Evolutionary conservation across 30 jellyfish, hydroid and myxozoan genomes (phyloP).

Genomic region (Nemopilema nomurai): DNA sequence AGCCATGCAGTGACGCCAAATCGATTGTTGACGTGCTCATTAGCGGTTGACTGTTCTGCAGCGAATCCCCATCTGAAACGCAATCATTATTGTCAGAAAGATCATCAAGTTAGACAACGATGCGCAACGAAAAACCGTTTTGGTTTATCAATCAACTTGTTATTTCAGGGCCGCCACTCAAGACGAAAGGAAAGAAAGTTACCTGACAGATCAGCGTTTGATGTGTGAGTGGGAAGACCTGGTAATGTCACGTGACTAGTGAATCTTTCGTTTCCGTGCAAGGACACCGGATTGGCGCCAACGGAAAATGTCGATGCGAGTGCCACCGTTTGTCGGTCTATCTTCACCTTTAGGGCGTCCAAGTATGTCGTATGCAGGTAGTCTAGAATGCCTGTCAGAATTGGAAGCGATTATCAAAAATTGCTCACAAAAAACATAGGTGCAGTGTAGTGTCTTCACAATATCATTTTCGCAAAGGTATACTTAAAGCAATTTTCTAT

Average conservation of each 20-base stretch:
- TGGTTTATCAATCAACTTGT: neutral
- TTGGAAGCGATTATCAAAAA: neutral
- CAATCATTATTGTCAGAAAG: neutral
- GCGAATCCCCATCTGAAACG: slow-evolving; percentile 41
- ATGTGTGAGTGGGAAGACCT: slow-evolving; percentile 21
- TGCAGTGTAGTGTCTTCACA: too few species aligned
- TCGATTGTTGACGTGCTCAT: slow-evolving; percentile 58
- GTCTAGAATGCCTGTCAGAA: slow-evolving; percentile 54
- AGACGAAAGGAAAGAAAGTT: neutral
- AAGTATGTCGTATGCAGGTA: slow-evolving; percentile 72
- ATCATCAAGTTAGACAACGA: neutral
- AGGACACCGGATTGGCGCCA: slow-evolving; percentile 41
- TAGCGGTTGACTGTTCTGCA: slow-evolving; percentile 41
- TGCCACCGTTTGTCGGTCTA: slow-evolving; percentile 75
- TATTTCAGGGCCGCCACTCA: too few species aligned
- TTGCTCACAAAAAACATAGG: neutral
- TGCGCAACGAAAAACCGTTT: neutral
- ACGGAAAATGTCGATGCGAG: slow-evolving; percentile 64
- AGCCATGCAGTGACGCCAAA: slow-evolving; percentile 59
- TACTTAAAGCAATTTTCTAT: too few species aligned
- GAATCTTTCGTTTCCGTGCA: slow-evolving; percentile 46
- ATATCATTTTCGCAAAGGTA: too few species aligned
- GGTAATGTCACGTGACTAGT: slow-evolving; percentile 29
- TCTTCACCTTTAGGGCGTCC: slow-evolving; percentile 56
- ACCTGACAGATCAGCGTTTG: slow-evolving; percentile 37